Percentiles rank a stretch among this genome's conserved stretches.
These are phyloP conservation scores for Tympanoctomys barrerae DNA, from an alignment of 2,797 vertebrate genomes.

Conservation along the genomic window DNA sequence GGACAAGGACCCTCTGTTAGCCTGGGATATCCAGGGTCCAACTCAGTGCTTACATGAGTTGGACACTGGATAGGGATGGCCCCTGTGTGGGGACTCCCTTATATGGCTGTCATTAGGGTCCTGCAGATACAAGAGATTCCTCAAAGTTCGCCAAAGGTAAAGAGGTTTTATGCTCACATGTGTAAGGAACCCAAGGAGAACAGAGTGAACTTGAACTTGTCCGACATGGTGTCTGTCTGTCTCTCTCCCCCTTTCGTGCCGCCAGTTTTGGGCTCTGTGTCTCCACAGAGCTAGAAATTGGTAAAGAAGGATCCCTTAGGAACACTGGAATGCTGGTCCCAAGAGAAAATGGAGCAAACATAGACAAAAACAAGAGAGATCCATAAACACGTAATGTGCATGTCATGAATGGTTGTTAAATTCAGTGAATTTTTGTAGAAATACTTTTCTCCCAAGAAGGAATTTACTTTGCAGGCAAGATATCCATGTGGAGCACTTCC, in stretches of 20 bases:
- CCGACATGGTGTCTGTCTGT: not conserved
- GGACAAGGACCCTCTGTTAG: not conserved
- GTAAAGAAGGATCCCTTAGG: not conserved
- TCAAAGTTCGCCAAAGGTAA: not conserved
- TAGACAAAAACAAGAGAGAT: not conserved
- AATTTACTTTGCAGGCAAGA: not conserved
- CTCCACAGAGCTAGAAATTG: not conserved
- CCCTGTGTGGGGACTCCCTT: too few relatives aligned
- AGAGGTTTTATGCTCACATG: not conserved
- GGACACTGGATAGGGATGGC: too few relatives aligned
- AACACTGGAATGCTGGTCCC: not conserved
- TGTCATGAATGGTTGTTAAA: not conserved
- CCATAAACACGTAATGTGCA: not conserved
- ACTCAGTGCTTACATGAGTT: not conserved
- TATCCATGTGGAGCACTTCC: not conserved
- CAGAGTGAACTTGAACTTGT: not conserved
- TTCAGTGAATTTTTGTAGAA: slow-evolving; percentile 7
- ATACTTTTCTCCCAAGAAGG: not conserved
- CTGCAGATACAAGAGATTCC: not conserved
- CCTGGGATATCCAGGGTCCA: not conserved
- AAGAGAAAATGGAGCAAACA: not conserved
- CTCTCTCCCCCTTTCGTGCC: not conserved
- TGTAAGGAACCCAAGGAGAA: not conserved
- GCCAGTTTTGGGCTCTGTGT: not conserved
- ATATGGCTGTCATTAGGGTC: not conserved